phyloP scores from a whole-genome alignment of 2,888 invertebrate species.

The Spatulosminthurus flaviceps region DNA sequence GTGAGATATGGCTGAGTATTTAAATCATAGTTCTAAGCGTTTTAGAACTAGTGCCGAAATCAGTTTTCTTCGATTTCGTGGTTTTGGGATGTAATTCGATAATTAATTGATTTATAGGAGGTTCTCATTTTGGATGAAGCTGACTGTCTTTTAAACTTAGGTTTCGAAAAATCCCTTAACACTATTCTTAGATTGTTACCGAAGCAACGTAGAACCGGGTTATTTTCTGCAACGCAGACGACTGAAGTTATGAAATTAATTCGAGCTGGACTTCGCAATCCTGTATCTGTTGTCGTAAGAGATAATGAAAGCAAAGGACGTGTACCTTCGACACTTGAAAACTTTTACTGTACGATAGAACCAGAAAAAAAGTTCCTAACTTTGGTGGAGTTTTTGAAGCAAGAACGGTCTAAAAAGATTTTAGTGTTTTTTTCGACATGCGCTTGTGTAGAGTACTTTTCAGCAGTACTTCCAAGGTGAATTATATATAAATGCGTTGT shows the following conservation, averaged over 20 bases:
- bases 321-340: slow-evolving; percentile 69
- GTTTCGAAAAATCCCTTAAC: slow-evolving; percentile 85
- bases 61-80: neutral
- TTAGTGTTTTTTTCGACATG: slow-evolving; percentile 95
- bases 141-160: slow-evolving; percentile 90
- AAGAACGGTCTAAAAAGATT: slow-evolving; percentile 72
- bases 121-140: slow-evolving; percentile 96
- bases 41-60: neutral
- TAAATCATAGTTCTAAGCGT: neutral
- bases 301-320: slow-evolving; percentile 76
- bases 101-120: slow-evolving; percentile 72
- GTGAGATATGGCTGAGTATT: slow-evolving; percentile 67
- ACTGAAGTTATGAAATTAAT: slow-evolving; percentile 91
- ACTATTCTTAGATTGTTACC: slow-evolving; percentile 91
- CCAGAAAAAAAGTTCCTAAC: slow-evolving; percentile 83
- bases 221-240: slow-evolving; percentile 99
- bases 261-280: slow-evolving; percentile 92
- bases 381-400: slow-evolving; percentile 80
- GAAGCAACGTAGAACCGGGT: slow-evolving; percentile 90
- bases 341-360: slow-evolving; percentile 82
- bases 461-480: slow-evolving; percentile 69
- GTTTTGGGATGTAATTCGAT: neutral
- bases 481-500: too few species aligned
- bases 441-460: slow-evolving; percentile 95
- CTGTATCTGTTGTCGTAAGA: slow-evolving; percentile 87